Conservation (phyloP, 1,140 invertebrate genomes). For the Ceratoteleas bidentatus region DNA sequence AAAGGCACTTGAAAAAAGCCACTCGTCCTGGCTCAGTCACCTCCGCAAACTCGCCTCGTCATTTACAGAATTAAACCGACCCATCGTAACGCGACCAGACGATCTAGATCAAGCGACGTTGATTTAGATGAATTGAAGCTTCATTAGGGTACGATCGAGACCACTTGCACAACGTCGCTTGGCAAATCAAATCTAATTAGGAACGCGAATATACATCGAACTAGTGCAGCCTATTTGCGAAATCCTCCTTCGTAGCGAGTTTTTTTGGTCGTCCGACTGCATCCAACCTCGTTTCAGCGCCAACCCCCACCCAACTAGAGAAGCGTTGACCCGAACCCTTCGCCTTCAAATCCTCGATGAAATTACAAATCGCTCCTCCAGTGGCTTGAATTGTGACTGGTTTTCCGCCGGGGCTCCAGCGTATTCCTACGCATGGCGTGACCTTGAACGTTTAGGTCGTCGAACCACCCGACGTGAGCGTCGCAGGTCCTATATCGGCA, state of each 20-base stretch:
- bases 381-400: slow-evolving; percentile 30
- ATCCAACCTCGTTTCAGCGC: background rate
- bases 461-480: too few species aligned
- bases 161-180: slow-evolving; percentile 1
- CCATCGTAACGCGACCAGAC: background rate
- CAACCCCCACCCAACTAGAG: background rate
- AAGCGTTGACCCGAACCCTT: too few species aligned
- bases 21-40: background rate
- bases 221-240: slow-evolving; percentile 1
- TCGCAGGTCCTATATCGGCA: too few species aligned
- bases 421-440: too few species aligned
- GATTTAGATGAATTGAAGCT: slow-evolving; percentile 12
- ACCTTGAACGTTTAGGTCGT: too few species aligned
- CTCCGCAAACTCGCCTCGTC: too few species aligned
- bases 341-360: too few species aligned
- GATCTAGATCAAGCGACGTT: background rate
- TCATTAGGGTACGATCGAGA: slow-evolving; percentile 6
- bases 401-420: slow-evolving; percentile 56
- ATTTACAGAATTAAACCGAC: too few species aligned
- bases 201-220: background rate
- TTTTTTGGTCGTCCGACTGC: background rate
- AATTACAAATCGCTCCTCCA: slow-evolving; percentile 11
- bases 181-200: slow-evolving; percentile 19
- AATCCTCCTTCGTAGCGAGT: background rate
- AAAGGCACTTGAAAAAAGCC: too few species aligned